Percentiles rank a stretch among this genome's conserved stretches.
Conservation (phyloP, 2,797 vertebrate species). For the Sitta carolinensis region DNA sequence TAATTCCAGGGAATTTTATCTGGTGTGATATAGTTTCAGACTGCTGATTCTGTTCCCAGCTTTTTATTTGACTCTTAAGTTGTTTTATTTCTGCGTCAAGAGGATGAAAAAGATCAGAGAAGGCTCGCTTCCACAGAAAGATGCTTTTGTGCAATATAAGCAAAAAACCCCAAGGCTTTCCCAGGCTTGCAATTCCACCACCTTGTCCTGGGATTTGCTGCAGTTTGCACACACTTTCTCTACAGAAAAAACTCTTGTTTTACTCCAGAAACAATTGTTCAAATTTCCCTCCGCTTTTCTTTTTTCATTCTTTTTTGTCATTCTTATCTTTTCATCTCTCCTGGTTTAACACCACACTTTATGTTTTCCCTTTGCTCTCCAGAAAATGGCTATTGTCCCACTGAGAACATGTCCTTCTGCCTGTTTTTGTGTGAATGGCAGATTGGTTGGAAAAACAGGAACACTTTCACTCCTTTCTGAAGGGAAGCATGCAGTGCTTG, state of each 20-base stretch:
- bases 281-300: neutral
- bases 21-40: slow-evolving; percentile 42
- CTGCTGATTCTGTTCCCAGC: slow-evolving; percentile 27
- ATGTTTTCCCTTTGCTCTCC: neutral
- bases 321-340: neutral
- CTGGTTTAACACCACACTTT: neutral
- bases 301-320: neutral
- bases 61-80: slow-evolving; percentile 47
- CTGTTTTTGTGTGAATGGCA: neutral
- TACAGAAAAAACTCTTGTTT: neutral
- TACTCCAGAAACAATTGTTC: neutral
- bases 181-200: neutral
- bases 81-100: slow-evolving; percentile 12
- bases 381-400: neutral
- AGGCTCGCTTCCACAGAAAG: neutral
- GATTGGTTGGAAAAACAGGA: slow-evolving; percentile 13
- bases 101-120: slow-evolving; percentile 18
- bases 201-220: slow-evolving; percentile 13
- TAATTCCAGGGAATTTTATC: slow-evolving; percentile 52
- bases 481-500: neutral
- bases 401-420: neutral
- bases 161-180: neutral
- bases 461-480: slow-evolving; percentile 41
- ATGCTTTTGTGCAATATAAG: neutral
- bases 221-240: neutral